Conservation (phyloP, 2,113 vertebrate species). For the Fukomys damarensis region DNA sequence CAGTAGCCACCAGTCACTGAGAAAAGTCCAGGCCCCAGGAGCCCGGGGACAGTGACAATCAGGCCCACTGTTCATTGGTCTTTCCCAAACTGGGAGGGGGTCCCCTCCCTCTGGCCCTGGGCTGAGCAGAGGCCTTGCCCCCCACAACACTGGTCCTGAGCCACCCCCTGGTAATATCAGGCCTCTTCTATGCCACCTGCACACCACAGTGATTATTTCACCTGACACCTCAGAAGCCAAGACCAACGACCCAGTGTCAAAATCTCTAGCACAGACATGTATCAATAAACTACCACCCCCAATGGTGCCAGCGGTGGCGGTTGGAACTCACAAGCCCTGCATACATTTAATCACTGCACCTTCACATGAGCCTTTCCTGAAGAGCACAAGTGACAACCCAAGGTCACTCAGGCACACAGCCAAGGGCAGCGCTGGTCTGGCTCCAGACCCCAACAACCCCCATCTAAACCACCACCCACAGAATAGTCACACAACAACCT, state of each 20-base stretch:
- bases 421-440: not conserved
- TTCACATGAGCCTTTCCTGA: accelerated
- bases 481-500: not conserved
- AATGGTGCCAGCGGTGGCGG: accelerated
- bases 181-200: not conserved
- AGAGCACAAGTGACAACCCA: not conserved
- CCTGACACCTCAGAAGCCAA: not conserved
- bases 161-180: not conserved
- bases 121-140: not conserved
- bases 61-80: not conserved
- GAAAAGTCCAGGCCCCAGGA: not conserved
- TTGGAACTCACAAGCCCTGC: not conserved
- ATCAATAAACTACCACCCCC: not conserved
- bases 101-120: not conserved
- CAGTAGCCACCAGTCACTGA: not conserved
- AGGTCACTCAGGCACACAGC: not conserved
- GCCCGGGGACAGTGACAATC: not conserved
- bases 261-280: not conserved
- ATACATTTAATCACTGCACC: not conserved
- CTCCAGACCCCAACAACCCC: not conserved
- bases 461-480: not conserved
- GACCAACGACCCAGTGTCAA: not conserved
- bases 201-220: not conserved
- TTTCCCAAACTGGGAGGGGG: not conserved
- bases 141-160: not conserved